Base-by-base conservation (phyloP, 2,797 vertebrate species). In the Gymnothorax reevesii region DNA sequence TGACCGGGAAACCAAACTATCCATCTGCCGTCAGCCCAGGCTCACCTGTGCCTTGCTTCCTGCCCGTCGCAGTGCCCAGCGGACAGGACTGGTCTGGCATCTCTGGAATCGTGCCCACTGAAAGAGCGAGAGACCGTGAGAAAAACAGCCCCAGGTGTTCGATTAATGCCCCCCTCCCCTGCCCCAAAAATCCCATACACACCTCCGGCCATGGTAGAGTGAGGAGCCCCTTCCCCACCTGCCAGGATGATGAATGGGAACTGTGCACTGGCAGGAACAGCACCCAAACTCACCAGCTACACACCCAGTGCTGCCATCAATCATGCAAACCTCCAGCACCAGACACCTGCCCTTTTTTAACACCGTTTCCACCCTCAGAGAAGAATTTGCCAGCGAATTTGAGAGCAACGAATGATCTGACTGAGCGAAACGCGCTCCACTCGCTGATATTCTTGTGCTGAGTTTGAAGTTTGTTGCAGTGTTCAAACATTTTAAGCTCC, bases 31-130 rank as follows among this genome's bases (percentile, higher is more conserved):
- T 25, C 27, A 12, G 4, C 60, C 59, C 62, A 27, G 80, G 77
- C 87, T 64, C 71, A 86, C 85, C 91, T 71, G 87, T 57, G 57
- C 88, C 82, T 27, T 92, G 94, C 60, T 93, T 91, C 85, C 89
- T 92, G 64, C 92, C 93, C 1, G 94, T 94, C 86, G 91, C 94
- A 62, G 94, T 93, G 87, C 94, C 94, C 94, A 85, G 93, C 52
- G 89, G 96, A 92, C 60, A 94, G 91, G 52, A 95, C 93, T 96
- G 97, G 84, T 94, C 94, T 2, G 94, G 92, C 60, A 92, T 93
- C 93, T 97, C 97, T 2, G 97, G 97, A 87, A 96, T 97, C 59
- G 94, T 94, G 92, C 97, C 98, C 82, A 96, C 98, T 99, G 89
- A 86, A 62, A 86, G 87, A 73, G 25, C 27, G 69, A 60, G 27